Percentiles rank a stretch among this genome's conserved stretches.
Conservation (phyloP, 2,888 invertebrate species). For the Drosophila putrida region DNA sequence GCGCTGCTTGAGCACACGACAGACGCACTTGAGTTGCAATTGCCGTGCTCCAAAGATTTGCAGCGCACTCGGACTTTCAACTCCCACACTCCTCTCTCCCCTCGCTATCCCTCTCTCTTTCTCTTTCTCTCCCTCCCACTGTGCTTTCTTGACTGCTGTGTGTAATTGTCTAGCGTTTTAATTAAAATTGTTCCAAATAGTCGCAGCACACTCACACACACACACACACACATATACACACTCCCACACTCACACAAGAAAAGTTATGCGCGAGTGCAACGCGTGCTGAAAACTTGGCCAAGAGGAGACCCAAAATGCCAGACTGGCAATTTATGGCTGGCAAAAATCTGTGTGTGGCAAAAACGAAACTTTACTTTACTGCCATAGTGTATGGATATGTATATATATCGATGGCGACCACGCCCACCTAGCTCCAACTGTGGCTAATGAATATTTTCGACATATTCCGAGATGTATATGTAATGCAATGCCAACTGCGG, state of each 20-base stretch:
- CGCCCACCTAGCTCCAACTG: slow-evolving; percentile 34
- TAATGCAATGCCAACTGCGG: slow-evolving; percentile 62
- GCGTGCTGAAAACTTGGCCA: slow-evolving; percentile 71
- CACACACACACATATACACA: background rate
- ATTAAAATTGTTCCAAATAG: slow-evolving; percentile 79
- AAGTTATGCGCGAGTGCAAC: slow-evolving; percentile 63
- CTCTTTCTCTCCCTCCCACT: background rate
- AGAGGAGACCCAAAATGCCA: slow-evolving; percentile 52
- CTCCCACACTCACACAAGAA: slow-evolving; percentile 22
- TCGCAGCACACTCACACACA: slow-evolving; percentile 34
- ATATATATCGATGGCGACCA: slow-evolving; percentile 39
- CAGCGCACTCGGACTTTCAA: slow-evolving; percentile 25
- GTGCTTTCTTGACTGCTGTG: slow-evolving; percentile 38
- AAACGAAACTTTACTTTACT: slow-evolving; percentile 10
- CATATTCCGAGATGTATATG: slow-evolving; percentile 37
- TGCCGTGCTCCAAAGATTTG: slow-evolving; percentile 45
- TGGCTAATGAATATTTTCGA: slow-evolving; percentile 74
- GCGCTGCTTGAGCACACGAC: slow-evolving; percentile 70
- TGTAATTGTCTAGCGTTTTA: slow-evolving; percentile 78
- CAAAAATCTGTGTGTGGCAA: slow-evolving; percentile 59
- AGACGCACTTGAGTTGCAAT: slow-evolving; percentile 66
- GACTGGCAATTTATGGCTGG: slow-evolving; percentile 70
- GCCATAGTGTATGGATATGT: background rate
- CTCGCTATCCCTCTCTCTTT: background rate
- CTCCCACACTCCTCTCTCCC: background rate